Evolutionary conservation across 2,797 vertebrate species (phyloP).

Genomic region (Sus cebifrons): DNA sequence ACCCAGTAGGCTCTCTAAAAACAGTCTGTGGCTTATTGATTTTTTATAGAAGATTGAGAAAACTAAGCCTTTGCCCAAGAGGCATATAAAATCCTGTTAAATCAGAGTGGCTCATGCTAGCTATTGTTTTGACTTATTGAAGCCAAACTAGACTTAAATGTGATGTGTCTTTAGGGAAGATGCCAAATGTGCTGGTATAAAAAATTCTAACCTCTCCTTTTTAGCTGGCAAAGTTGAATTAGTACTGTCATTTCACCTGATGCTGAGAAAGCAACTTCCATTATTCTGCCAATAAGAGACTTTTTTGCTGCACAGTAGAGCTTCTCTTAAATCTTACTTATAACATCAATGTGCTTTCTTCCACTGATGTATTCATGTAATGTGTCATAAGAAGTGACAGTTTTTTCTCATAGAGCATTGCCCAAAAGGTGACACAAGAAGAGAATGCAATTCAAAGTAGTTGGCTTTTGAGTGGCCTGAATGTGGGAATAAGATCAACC

Average conservation of each 20-base stretch:
- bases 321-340: conserved; percentile 39
- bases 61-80: conserved; percentile 35
- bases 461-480: conserved; percentile 28
- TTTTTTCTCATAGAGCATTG: conserved; percentile 70
- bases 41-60: conserved; percentile 44
- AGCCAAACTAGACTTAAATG: conserved; percentile 67
- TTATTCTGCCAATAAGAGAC: conserved; percentile 70
- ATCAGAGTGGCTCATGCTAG: conserved; percentile 50
- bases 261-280: conserved; percentile 69
- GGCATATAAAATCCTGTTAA: conserved; percentile 40
- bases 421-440: conserved; percentile 68
- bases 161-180: conserved; percentile 70
- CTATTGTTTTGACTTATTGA: conserved; percentile 79
- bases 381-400: conserved; percentile 61
- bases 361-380: conserved; percentile 37
- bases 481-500: conserved; percentile 27
- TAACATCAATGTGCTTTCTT: conserved; percentile 56
- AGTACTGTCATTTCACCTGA: conserved; percentile 65
- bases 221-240: conserved; percentile 77
- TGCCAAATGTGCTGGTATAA: conserved; percentile 63
- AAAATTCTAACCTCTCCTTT: conserved; percentile 31
- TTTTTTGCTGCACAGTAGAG: conserved; percentile 56
- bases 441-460: conserved; percentile 21
- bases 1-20: conserved; percentile 27
- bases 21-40: neutral